Evolutionary conservation across 1,140 invertebrate genomes (phyloP).

Genomic region (Drosophila pseudoananassae): DNA sequence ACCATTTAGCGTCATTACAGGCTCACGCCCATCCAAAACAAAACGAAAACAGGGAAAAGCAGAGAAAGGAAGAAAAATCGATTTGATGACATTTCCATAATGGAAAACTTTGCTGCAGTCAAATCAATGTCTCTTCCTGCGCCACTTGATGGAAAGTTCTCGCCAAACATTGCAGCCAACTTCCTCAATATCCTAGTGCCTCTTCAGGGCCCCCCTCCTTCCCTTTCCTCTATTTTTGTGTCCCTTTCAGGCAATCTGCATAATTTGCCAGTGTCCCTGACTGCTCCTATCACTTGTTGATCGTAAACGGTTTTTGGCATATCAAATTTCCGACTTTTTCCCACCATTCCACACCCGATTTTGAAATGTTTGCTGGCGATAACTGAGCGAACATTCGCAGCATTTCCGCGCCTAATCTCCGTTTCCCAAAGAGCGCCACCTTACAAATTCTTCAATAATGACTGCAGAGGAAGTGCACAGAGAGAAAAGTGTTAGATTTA

Average conservation of each 20-base stretch:
- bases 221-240: not conserved
- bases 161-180: slow-evolving; percentile 54
- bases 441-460: slow-evolving; percentile 74
- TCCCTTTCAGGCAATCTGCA: slow-evolving; percentile 52
- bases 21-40: slow-evolving; percentile 2
- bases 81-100: slow-evolving; percentile 61
- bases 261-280: slow-evolving; percentile 57
- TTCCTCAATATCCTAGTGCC: slow-evolving; percentile 56
- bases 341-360: slow-evolving; percentile 16
- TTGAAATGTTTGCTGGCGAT: slow-evolving; percentile 32
- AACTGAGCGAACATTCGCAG: slow-evolving; percentile 56
- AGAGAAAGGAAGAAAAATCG: slow-evolving; percentile 36
- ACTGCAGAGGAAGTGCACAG: slow-evolving; percentile 34
- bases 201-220: not conserved
- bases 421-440: slow-evolving; percentile 53
- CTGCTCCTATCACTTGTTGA: slow-evolving; percentile 67
- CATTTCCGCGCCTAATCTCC: slow-evolving; percentile 74
- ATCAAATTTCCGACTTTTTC: slow-evolving; percentile 73
- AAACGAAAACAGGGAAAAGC: not conserved
- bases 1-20: slow-evolving; percentile 29
- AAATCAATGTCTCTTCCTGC: slow-evolving; percentile 62
- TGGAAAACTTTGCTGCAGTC: slow-evolving; percentile 57
- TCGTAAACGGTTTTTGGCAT: slow-evolving; percentile 54
- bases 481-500: not conserved
- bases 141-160: slow-evolving; percentile 54